Percentiles rank a stretch among this genome's conserved stretches.
These are phyloP conservation scores for Syndactyla subalaris DNA, from an alignment of 2,797 vertebrate genomes.

Conservation along the genomic window DNA sequence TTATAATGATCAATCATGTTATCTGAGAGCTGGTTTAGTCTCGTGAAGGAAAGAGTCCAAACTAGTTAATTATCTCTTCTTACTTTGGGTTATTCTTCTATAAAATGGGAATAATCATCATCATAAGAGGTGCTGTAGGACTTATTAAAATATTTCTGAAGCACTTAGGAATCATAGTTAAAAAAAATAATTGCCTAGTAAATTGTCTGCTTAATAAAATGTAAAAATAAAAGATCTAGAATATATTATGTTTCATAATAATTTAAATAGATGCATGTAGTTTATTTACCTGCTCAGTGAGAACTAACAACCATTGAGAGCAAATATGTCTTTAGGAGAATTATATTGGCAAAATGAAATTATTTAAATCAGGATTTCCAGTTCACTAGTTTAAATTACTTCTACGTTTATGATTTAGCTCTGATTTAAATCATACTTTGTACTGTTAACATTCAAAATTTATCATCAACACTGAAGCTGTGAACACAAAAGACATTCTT, in stretches of 20 bases:
- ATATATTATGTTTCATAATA: not conserved
- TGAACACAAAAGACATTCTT: conserved; percentile 30
- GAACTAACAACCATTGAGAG: not conserved
- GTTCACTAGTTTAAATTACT: conserved; percentile 41
- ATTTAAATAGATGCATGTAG: conserved; percentile 1
- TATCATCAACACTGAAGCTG: conserved; percentile 28
- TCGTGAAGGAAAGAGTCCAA: not conserved
- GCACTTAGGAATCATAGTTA: not conserved
- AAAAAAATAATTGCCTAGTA: conserved; percentile 39
- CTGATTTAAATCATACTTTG: conserved; percentile 45
- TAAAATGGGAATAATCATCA: not conserved
- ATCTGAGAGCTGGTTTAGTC: not conserved
- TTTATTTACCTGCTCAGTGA: conserved; percentile 32
- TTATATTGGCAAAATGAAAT: not conserved
- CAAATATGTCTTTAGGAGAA: conserved; percentile 11
- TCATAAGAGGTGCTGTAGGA: not conserved
- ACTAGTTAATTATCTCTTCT: not conserved
- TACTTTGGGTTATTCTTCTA: conserved; percentile 7
- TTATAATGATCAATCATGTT: not conserved
- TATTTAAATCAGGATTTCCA: conserved; percentile 44
- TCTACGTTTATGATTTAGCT: conserved; percentile 25
- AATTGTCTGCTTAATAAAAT: conserved; percentile 47
- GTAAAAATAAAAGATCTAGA: not conserved
- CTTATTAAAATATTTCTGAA: conserved; percentile 30
- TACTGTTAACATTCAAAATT: conserved; percentile 38